Percentiles rank a stretch among this genome's conserved stretches.
phyloP scores from a whole-genome alignment of 1,140 invertebrate genomes.

The Sesamia nonagrioides region DNA sequence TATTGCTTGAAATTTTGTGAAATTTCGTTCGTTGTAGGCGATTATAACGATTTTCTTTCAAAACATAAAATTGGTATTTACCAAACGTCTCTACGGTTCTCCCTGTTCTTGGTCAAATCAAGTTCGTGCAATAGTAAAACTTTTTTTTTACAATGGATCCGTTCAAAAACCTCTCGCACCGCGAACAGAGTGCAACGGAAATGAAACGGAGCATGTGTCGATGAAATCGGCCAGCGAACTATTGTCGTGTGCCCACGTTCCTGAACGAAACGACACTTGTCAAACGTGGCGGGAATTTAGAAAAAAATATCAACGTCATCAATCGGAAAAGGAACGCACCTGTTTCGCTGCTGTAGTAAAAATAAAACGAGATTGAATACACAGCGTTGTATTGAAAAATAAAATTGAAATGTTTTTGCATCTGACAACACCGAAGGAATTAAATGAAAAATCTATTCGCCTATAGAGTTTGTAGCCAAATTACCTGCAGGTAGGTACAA shows the following conservation, averaged over 20 bases:
- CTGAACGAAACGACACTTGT: slow-evolving; percentile 63
- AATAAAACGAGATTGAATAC: slow-evolving; percentile 1
- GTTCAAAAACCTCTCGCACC: slow-evolving; percentile 70
- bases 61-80: background rate
- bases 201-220: slow-evolving; percentile 79
- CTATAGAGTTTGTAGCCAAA: too few species aligned
- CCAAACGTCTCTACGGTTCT: slow-evolving; percentile 47
- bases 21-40: too few species aligned
- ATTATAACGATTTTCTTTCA: too few species aligned
- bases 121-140: slow-evolving; percentile 85
- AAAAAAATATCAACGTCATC: slow-evolving; percentile 53
- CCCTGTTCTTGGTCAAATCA: slow-evolving; percentile 76
- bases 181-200: slow-evolving; percentile 76
- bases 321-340: slow-evolving; percentile 59
- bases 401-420: background rate
- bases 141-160: slow-evolving; percentile 77
- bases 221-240: slow-evolving; percentile 70
- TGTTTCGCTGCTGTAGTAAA: background rate
- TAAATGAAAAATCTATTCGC: too few species aligned
- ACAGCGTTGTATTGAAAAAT: background rate
- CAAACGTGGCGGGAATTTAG: slow-evolving; percentile 69
- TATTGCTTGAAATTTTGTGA: too few species aligned
- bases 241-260: slow-evolving; percentile 59
- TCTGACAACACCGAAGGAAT: background rate
- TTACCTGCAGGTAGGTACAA: background rate